phyloP scores from a whole-genome alignment of 2,888 invertebrate species.

The Lochmaea capreae region DNA sequence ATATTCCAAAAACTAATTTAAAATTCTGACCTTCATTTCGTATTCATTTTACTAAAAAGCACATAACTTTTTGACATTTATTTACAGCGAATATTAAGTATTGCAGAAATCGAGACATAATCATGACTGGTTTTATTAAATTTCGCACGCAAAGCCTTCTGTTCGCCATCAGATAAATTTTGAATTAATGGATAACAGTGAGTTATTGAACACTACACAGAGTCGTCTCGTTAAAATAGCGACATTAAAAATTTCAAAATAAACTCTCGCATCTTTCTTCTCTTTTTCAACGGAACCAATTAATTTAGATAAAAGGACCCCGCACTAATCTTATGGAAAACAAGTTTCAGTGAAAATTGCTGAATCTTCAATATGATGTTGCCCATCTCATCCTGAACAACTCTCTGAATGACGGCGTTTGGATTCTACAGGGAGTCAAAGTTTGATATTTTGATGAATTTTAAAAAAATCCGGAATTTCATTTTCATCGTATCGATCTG shows the following conservation, averaged over 20 bases:
- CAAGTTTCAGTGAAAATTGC: too few relatives aligned
- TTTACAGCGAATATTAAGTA: constrained; percentile 32
- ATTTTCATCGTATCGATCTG: too few relatives aligned
- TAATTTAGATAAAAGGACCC: too few relatives aligned
- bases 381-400: too few relatives aligned
- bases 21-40: constrained; percentile 7
- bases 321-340: too few relatives aligned
- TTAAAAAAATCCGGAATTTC: too few relatives aligned
- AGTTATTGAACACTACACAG: constrained; percentile 36
- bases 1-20: neutral
- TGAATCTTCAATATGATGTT: too few relatives aligned
- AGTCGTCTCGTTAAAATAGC: neutral
- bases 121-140: constrained; percentile 35
- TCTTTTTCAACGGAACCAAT: too few relatives aligned
- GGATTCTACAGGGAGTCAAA: too few relatives aligned
- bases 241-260: neutral
- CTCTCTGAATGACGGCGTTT: too few relatives aligned
- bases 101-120: constrained; percentile 34
- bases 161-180: constrained; percentile 41
- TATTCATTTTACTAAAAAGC: constrained; percentile 13
- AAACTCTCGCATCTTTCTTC: too few relatives aligned
- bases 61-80: constrained; percentile 31
- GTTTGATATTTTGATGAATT: too few relatives aligned
- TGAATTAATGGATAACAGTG: constrained; percentile 36
- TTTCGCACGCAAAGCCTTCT: constrained; percentile 40